phyloP scores from a whole-genome alignment of 2,113 vertebrate genomes.

The Corvus cornix region DNA sequence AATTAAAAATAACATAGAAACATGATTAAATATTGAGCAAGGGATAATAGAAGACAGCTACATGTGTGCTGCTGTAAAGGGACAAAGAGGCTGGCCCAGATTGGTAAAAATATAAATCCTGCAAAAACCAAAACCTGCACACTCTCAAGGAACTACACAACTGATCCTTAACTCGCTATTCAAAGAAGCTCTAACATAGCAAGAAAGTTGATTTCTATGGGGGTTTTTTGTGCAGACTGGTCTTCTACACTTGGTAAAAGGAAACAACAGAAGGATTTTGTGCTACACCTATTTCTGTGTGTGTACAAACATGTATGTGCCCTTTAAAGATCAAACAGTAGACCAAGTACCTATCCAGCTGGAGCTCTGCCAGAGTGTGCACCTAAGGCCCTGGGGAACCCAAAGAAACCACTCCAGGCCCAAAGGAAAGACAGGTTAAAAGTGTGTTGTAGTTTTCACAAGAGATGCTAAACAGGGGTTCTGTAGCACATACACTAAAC shows the following conservation, averaged over 20 bases:
- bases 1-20: not conserved
- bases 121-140: not conserved
- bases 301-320: not conserved
- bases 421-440: not conserved
- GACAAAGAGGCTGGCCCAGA: not conserved
- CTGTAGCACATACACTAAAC: not conserved
- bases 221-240: not conserved
- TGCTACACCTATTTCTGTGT: not conserved
- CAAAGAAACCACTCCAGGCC: not conserved
- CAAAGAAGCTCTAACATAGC: not conserved
- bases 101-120: not conserved
- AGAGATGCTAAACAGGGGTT: not conserved
- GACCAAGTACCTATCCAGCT: not conserved
- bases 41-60: not conserved
- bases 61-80: not conserved
- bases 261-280: not conserved
- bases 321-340: not conserved
- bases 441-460: not conserved
- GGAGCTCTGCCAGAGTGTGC: not conserved
- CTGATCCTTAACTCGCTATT: not conserved
- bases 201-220: not conserved
- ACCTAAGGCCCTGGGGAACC: not conserved
- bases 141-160: not conserved
- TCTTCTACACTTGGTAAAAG: not conserved
- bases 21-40: not conserved